Conservation (phyloP, 2,797 vertebrate species). For the Oceanodroma leucorhoa region DNA sequence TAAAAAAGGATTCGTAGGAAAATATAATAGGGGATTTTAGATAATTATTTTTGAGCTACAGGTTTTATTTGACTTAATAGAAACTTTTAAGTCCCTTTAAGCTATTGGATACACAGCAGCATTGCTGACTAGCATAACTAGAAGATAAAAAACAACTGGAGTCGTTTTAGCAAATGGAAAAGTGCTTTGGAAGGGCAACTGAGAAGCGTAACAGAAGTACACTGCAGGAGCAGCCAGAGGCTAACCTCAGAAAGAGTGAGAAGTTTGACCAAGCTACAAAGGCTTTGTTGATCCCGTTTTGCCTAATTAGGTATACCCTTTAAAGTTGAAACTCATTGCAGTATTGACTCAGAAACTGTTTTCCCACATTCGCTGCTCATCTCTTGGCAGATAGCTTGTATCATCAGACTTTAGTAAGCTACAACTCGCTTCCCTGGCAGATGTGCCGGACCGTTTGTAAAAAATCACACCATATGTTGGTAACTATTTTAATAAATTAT, state of each 20-base stretch:
- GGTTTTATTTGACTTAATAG: not conserved
- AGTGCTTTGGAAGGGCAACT: not conserved
- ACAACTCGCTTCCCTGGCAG: slow-evolving; percentile 7
- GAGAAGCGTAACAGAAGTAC: not conserved
- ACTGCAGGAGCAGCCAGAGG: not conserved
- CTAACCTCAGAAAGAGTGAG: not conserved
- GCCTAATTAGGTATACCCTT: not conserved
- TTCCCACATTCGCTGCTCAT: not conserved
- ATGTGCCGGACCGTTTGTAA: not conserved
- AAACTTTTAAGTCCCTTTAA: not conserved
- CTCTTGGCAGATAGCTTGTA: not conserved
- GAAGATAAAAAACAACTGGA: not conserved
- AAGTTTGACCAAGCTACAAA: not conserved
- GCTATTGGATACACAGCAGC: not conserved
- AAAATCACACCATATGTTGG: slow-evolving; percentile 2
- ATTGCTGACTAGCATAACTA: not conserved
- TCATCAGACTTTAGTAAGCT: not conserved
- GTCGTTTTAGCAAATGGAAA: not conserved
- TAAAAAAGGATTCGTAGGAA: not conserved
- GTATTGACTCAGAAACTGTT: not conserved
- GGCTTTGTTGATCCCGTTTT: not conserved
- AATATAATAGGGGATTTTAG: not conserved
- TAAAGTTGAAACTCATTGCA: not conserved
- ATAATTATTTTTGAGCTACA: not conserved
- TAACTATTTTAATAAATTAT: slow-evolving; percentile 12